Base-by-base conservation (phyloP, 2,888 invertebrate genomes). In the Rhyacophila evoluta region DNA sequence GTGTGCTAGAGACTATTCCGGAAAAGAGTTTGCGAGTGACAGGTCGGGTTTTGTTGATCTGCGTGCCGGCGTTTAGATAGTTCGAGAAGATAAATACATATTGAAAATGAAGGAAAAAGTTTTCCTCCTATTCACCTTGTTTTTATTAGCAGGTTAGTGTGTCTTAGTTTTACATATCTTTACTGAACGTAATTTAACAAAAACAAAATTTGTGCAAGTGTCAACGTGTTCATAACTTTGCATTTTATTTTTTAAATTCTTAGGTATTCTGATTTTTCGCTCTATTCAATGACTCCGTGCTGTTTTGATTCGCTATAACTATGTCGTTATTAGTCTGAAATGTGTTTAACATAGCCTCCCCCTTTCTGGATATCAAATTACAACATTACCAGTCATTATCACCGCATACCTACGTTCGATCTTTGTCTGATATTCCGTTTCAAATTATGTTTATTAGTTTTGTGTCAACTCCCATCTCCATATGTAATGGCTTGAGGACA, bases 101-200 rank as follows among this genome's bases (percentile, higher is more conserved):
- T 37, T 72, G 67, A 77, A 71, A 82, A 88, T 90, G 90, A 90
- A 88, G 84, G 86, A 87, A 84, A 84, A 86, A 81, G 83, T 88
- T 78, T 84, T 88, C 83, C 83, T 88, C 82, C 84, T 86, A 74
- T 83, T 88, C 81, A 86, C 86, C 83, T 83, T 88, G 84, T 85
- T 90, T 83, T 84, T 89, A 71, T 84, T 89, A 55, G 84, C 88
- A 85, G 90, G 90, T 90, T 84, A 87, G 84, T 79, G 36, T 19
- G 28, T 29, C 25, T 37, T 36, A 12, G 27, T 71, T 37, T 68
- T 19, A 33, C n/a, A 19, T 27, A 39, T 74, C 28, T 29, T 74
- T 15, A 5, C 19, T 8, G 10, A 25, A 3, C 1, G 2, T 55
- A 55, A 15, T 33, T 39, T 79, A 77, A 55, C 73, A 70, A 81